Evolutionary conservation across 1,140 invertebrate genomes (phyloP), one percentile per base, ranked within the genome.

Genomic region (Drosophila tropicalis): DNA sequence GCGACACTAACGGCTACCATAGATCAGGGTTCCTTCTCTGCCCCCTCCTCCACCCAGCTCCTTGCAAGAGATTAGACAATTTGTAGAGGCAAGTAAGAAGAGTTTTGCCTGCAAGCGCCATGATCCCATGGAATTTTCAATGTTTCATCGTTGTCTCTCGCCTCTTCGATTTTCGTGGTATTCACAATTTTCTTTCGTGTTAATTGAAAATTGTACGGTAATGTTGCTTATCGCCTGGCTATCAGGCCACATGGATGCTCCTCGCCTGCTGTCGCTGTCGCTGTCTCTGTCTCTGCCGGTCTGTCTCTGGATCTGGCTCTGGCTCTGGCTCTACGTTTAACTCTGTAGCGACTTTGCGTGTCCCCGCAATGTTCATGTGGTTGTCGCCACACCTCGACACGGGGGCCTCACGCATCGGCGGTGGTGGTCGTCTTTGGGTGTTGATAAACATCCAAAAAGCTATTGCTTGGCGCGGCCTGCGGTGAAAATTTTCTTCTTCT

Each of bases 171-270:
- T 56, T 41, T 51, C 36, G 34, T 57, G 32, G 57, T 55, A 44
- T 77, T 77, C 70, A 76, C 69, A 79, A 66, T 76, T 82, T 86
- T 63, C 65, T 60, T 29, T 86, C 84, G 83, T 87, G 83, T 86
- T 86, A 86, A 86, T 86, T 86, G 83, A 86, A 86, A 86, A 86
- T 89, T 86, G 83, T 86, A 89, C 83, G 84, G 83, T 86, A 86
- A 86, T 86, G 84, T 86, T 83, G 84, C 83, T 86, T 86, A 86
- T 86, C 83, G 83, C 65, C 60, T 62, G 61, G 62, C 83, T 86
- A 86, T 86, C 83, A 86, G 70, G 22, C 65, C 54, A 44, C 25
- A 58, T 60, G 6, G 57, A 44, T 7, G 56, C 29, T 39, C 36
- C 60, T 60, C 63, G 34, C 39, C 34, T 47, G 44, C 34, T 4